Conservation (phyloP, 2,113 vertebrate species). For the Cottus gobio region DNA sequence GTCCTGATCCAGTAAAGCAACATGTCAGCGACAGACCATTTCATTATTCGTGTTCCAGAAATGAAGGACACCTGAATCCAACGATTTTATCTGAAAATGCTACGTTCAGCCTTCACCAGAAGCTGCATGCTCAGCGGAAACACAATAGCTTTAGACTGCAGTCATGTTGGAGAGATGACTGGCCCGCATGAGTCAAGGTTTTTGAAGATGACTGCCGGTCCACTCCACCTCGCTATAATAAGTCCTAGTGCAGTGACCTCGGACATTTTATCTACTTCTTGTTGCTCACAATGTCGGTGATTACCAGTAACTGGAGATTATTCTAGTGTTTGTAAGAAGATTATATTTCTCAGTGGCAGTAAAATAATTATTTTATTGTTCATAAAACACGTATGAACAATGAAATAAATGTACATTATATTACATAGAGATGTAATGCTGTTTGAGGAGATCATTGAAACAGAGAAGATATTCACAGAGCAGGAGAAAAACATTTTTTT, state of each 20-base stretch:
- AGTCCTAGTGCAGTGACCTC: neutral
- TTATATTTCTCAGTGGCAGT: neutral
- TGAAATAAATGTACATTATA: neutral
- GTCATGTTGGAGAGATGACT: neutral
- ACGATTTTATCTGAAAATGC: neutral
- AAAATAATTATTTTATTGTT: neutral
- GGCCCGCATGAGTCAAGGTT: neutral
- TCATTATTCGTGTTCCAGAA: neutral
- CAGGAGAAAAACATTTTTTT: neutral
- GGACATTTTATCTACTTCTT: neutral
- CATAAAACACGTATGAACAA: neutral
- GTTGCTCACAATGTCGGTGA: neutral
- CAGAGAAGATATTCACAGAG: neutral
- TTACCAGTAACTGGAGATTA: neutral
- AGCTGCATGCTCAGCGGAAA: slow-evolving; percentile 1
- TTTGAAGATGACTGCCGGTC: neutral
- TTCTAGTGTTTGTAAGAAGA: neutral
- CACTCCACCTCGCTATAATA: neutral
- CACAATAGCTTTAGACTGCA: slow-evolving; percentile 6
- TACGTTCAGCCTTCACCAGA: neutral
- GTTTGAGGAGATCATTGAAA: neutral
- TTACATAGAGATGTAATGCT: neutral
- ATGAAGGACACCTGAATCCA: neutral
- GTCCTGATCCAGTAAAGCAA: neutral
- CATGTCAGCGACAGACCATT: neutral